Evolutionary conservation across 53 echinoderm and acorn worm genomes (phyloP).

Genomic region (Holothuria scabra): DNA sequence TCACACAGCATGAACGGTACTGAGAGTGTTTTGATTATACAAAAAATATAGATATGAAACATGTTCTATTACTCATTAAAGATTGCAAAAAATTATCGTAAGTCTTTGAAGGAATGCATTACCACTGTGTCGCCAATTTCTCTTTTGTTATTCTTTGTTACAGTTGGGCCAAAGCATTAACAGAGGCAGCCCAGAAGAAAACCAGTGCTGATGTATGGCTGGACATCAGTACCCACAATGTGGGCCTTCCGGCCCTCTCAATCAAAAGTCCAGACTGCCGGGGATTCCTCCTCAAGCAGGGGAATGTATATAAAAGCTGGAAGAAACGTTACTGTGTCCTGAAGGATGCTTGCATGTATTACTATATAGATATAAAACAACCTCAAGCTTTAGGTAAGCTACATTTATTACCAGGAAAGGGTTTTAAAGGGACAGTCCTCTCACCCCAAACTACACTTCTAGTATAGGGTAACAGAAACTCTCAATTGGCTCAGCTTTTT

Average conservation of each 20-base stretch:
- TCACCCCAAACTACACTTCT: too few relatives aligned
- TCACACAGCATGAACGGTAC: too few relatives aligned
- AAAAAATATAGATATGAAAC: too few relatives aligned
- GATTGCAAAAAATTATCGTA: too few relatives aligned
- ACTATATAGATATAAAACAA: constrained; percentile 83
- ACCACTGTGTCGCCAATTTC: constrained; percentile 65
- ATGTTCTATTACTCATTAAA: too few relatives aligned
- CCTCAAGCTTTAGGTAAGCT: constrained; percentile 81
- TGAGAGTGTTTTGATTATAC: too few relatives aligned
- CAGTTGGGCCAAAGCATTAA: constrained; percentile 90
- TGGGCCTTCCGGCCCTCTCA: constrained; percentile 87
- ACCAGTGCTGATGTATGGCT: constrained; percentile 85
- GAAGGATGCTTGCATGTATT: constrained; percentile 91
- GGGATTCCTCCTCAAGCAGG: constrained; percentile 83
- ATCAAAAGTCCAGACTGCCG: constrained; percentile 89
- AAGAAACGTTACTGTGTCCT: constrained; percentile 89
- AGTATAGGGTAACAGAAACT: too few relatives aligned
- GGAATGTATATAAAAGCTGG: constrained; percentile 69
- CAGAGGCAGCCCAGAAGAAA: constrained; percentile 80
- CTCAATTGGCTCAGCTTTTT: too few relatives aligned
- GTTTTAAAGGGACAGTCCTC: too few relatives aligned
- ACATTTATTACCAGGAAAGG: not conserved
- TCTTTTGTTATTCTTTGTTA: constrained; percentile 11
- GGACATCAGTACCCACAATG: constrained; percentile 97
- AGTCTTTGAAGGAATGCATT: too few relatives aligned